A percentile compares a stretch with the other conserved stretches of the same genome.
Evolutionary conservation across 2,797 vertebrate genomes (phyloP).

Genomic region (Netta rufina): DNA sequence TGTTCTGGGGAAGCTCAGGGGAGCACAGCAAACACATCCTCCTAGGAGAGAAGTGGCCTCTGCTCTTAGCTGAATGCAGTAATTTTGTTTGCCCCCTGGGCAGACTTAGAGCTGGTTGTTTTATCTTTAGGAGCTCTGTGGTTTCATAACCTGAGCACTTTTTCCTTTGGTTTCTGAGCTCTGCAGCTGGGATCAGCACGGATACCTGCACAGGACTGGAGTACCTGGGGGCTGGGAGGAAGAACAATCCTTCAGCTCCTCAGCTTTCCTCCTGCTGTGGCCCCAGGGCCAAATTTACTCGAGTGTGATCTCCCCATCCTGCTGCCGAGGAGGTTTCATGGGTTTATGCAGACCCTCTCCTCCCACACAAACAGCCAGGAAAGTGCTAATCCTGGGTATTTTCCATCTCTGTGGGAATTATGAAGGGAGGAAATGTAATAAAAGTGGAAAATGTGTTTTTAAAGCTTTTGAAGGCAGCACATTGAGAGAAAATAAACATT

Average conservation of each 20-base stretch:
- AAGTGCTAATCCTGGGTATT: not conserved
- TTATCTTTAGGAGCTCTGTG: not conserved
- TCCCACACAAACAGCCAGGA: not conserved
- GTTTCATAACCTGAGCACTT: not conserved
- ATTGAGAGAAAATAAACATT: not conserved
- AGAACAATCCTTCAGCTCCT: not conserved
- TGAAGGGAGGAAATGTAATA: not conserved
- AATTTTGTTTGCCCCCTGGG: not conserved
- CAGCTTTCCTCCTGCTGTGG: not conserved
- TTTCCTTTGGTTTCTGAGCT: not conserved
- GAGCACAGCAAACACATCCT: not conserved
- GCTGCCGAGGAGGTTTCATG: not conserved
- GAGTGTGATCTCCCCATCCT: not conserved
- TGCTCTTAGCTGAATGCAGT: not conserved
- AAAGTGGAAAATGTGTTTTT: not conserved
- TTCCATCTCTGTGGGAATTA: not conserved
- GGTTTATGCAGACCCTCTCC: not conserved
- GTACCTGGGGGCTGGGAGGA: not conserved
- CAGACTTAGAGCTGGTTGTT: not conserved
- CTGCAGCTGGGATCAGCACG: not conserved
- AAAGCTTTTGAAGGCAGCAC: not conserved
- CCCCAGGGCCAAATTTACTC: not conserved
- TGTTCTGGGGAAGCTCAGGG: not conserved
- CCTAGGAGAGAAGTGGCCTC: fast-evolving
- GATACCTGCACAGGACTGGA: too few species aligned